Base-by-base conservation (phyloP, 2,113 vertebrate species). In the Austrofundulus limnaeus region DNA sequence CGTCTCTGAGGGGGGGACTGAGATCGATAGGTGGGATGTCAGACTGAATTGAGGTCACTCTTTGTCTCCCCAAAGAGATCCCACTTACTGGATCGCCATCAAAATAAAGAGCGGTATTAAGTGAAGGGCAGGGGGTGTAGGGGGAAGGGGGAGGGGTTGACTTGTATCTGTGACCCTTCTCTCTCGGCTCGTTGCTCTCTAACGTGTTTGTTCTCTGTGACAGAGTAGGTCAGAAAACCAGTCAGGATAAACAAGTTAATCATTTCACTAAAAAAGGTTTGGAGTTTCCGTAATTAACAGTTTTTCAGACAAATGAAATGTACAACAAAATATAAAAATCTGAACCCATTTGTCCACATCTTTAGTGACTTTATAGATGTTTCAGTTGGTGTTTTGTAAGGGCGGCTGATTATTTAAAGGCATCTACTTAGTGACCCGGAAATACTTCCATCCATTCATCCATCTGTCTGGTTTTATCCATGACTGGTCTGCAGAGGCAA, bases 1-100 rank as follows among this genome's bases (percentile, higher is more conserved):
- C 61, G 56, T 86, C 87, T 87, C 86, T 61, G 43, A 77, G 46
- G 59, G 52, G 23, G 39, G n/a, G 25, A 5, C 3, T 17, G 70
- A 48, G 84, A 92, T 93, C 90, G 85, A 93, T 91, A 90, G 87
- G 80, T 78, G 80, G 83, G 72, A 87, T 75, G 86, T 90, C 88
- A 88, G 81, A 87, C 77, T 91, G 87, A 92, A 92, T 90, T 89
- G 86, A 93, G 91, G 90, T 92, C 90, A 92, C 73, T 73, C 75
- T 88, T 86, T 85, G 83, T 90, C 85, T 88, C 76, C 70, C 68
- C 79, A 81, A 80, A 87, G 81, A 86, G 86, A 77, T 81, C 75
- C 85, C 78, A 72, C 81, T 85, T 82, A 84, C 72, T 65, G 82
- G 75, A 79, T 77, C 59, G 3, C 77, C 82, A 70, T 88, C 83